A percentile compares a stretch with the other conserved stretches of the same genome.
These are phyloP conservation scores for Cryptomyrus ogoouensis DNA, from an alignment of 2,113 vertebrate species.

Conservation along the genomic window DNA sequence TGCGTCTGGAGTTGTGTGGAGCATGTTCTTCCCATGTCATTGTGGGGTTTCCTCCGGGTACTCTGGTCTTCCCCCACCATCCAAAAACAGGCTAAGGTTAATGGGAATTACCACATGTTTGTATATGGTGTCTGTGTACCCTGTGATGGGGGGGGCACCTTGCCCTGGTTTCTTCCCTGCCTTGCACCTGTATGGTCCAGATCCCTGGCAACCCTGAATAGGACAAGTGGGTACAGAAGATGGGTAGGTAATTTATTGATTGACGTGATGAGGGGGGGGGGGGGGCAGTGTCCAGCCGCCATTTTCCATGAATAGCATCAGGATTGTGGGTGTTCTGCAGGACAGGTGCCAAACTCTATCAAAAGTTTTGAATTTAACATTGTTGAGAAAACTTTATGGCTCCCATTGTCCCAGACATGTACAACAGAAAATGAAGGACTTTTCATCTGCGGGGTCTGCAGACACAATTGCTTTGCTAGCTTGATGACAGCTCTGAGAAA, in stretches of 20 bases:
- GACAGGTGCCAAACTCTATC: constrained; percentile 10
- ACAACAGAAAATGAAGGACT: background rate
- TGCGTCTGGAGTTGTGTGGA: background rate
- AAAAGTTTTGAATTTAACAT: background rate
- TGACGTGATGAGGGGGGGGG: background rate
- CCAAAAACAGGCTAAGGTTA: background rate
- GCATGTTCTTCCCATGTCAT: background rate
- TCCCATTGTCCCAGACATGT: background rate
- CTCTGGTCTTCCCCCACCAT: background rate
- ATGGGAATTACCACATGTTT: background rate
- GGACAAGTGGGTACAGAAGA: background rate
- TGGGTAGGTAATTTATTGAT: background rate
- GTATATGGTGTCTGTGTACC: background rate
- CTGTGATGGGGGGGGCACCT: background rate
- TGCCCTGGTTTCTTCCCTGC: background rate
- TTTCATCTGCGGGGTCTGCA: background rate
- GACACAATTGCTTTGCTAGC: background rate
- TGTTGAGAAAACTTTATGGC: constrained; percentile 8
- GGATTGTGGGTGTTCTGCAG: constrained; percentile 16
- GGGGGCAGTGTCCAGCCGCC: background rate
- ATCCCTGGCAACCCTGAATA: background rate
- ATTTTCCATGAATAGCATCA: background rate
- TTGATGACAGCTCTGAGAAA: constrained; percentile 11
- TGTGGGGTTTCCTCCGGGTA: background rate
- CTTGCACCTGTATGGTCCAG: background rate